Percentiles rank a stretch among this genome's conserved stretches.
phyloP scores from a whole-genome alignment of 2,113 vertebrate genomes.

The Ictalurus furcatus region DNA sequence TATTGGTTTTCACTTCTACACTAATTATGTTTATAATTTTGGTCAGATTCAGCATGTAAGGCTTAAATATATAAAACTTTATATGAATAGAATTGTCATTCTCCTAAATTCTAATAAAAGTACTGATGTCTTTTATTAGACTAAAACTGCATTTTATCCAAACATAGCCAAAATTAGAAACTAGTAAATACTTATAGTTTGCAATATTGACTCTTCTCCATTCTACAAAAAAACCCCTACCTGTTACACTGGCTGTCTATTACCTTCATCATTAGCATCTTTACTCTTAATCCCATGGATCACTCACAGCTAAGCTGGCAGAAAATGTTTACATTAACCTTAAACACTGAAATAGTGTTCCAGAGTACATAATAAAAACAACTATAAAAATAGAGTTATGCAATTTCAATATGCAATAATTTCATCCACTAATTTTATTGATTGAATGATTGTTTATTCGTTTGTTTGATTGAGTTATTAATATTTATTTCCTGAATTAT shows the following conservation, averaged over 20 bases:
- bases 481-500: neutral
- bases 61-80: neutral
- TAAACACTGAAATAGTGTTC: neutral
- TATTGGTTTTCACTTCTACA: neutral
- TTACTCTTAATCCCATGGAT: neutral
- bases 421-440: neutral
- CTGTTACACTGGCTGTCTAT: no score
- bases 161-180: neutral
- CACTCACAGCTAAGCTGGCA: neutral
- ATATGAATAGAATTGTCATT: no score
- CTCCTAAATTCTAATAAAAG: no score
- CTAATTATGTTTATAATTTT: neutral
- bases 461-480: neutral
- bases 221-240: no score
- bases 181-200: no score
- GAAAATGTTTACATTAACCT: neutral
- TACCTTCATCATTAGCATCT: neutral
- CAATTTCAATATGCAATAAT: neutral
- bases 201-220: no score
- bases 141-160: neutral
- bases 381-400: neutral
- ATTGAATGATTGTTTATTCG: neutral
- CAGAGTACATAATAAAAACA: neutral
- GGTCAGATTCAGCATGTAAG: no score
- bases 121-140: neutral